Evolutionary conservation across 2,113 vertebrate species (phyloP).

Genomic region (Xiphophorus maculatus): DNA sequence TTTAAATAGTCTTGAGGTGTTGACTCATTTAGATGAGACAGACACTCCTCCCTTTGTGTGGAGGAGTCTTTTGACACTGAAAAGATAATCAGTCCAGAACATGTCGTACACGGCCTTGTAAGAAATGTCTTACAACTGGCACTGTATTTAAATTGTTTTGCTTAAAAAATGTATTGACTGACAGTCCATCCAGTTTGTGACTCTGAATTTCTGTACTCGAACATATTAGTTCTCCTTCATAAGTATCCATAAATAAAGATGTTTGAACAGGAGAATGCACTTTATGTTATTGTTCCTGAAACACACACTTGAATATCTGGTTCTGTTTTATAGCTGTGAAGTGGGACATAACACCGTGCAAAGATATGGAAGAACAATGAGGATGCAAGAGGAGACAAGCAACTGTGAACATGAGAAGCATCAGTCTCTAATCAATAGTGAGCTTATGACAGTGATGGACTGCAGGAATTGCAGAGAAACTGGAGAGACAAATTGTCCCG

Average conservation of each 20-base stretch:
- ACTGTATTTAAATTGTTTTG: conserved; percentile 53
- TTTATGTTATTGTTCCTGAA: conserved; percentile 26
- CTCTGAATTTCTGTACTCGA: neutral
- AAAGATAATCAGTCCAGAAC: conserved; percentile 3
- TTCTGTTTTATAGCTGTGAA: conserved; percentile 42
- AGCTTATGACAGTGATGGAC: conserved; percentile 81
- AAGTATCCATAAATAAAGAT: neutral
- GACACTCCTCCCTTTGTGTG: conserved; percentile 30
- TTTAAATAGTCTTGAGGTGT: conserved; percentile 41
- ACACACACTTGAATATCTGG: conserved; percentile 23
- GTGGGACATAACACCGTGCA: conserved; percentile 9
- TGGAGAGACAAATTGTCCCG: conserved; percentile 70
- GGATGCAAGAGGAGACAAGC: conserved; percentile 51
- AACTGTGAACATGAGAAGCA: conserved; percentile 73
- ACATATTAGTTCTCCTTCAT: neutral
- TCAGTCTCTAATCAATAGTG: conserved; percentile 77
- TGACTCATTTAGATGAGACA: conserved; percentile 68
- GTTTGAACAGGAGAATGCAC: neutral
- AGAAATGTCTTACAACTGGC: conserved; percentile 72
- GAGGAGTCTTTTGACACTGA: conserved; percentile 45
- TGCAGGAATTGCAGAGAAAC: conserved; percentile 74
- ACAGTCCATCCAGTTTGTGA: neutral
- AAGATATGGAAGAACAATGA: conserved; percentile 49
- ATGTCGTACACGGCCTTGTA: conserved; percentile 21
- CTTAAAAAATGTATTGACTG: conserved; percentile 18